Conservation (phyloP, 1,140 invertebrate genomes). For the Magallana gigas region DNA sequence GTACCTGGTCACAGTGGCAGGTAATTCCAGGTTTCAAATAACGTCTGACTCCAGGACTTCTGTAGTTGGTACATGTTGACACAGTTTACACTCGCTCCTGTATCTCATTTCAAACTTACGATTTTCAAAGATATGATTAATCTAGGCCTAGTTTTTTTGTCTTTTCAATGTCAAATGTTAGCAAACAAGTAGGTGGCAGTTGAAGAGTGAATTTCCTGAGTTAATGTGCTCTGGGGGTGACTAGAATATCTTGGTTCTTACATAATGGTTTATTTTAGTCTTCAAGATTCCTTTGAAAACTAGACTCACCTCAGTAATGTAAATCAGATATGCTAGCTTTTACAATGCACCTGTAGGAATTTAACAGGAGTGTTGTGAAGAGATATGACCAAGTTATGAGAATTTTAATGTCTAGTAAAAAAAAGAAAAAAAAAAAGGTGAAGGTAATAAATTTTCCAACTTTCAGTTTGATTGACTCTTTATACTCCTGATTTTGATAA, state of each 20-base stretch:
- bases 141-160: background rate
- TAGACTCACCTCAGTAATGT: background rate
- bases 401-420: background rate
- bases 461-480: no score
- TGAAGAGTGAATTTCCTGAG: background rate
- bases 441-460: background rate
- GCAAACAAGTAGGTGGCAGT: background rate
- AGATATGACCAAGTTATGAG: slow-evolving; percentile 5
- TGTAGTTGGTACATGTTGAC: background rate
- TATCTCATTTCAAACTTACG: background rate
- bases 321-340: background rate
- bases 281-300: background rate
- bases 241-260: background rate
- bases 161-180: background rate
- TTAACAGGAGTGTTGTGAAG: background rate
- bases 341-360: slow-evolving; percentile 10
- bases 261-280: background rate
- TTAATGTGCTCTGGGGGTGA: background rate
- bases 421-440: background rate
- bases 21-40: background rate
- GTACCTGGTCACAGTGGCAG: no score
- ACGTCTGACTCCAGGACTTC: background rate
- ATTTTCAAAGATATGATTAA: background rate
- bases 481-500: no score
- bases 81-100: background rate